Evolutionary conservation across 2,888 invertebrate genomes (phyloP), one percentile per base, ranked within the genome.

Genomic region (Electrophaes corylata): DNA sequence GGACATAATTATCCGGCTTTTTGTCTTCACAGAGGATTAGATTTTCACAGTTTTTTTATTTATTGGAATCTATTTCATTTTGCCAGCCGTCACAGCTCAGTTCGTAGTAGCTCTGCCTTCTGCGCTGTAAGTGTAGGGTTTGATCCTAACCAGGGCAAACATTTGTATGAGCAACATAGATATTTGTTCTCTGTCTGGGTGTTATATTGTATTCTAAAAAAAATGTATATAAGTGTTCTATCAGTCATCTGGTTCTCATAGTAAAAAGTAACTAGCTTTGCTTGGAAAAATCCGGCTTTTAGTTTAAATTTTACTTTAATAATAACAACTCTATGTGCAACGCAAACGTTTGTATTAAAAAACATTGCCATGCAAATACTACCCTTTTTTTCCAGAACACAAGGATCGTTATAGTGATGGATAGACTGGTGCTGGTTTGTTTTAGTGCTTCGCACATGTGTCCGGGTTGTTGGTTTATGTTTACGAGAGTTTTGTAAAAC

Each of bases 391-490:
- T 10, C 6, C 3, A 10, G 3, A 5, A 0, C 3, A 47, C 14
- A 52, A 23, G 16, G 41, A 29, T 44, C 39, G 18, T 29, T 23
- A 29, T 19, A 14, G 4, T 5, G 40, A 10, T 43, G 5, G 14
- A n/a, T 16, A 20, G 26, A 26, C 10, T 39, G 14, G 23, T 23
- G 53, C 18, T 40, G 53, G 39, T 57, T 29, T 5, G 41, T 52
- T 48, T 41, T 37, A 39, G 55, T 51, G 60, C 51, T 60, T 51
- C 2, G 48, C 43, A 55, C 37, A 48, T 44, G 50, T 58, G 40
- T 45, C 33, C 18, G 2, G 46, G 26, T 26, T 29, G 35, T 44
- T 47, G 43, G 37, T 10, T 47, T 41, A 57, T 50, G 26, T 41
- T 46, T 26, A 20, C 41, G 20, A 46, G 40, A 40, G 19, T 40